Evolutionary conservation across 2,113 vertebrate species (phyloP), one percentile per base, ranked within the genome.

Genomic region (Prionailurus viverrinus): DNA sequence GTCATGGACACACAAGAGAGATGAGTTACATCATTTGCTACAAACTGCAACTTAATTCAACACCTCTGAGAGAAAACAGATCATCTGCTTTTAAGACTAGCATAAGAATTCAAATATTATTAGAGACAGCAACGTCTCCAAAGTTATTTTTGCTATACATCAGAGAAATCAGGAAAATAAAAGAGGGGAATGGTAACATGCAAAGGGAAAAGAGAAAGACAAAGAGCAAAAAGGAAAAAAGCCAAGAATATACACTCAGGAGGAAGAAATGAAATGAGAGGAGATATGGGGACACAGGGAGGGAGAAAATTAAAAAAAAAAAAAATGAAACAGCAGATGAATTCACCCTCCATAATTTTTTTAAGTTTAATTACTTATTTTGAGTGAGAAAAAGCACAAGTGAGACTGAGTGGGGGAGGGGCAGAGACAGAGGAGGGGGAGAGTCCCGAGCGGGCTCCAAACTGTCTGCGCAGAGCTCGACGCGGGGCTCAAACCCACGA

Each of bases 101-200:
- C 45, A 65, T 31, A 74, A 73, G 91, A 95, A 61, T 74, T 88
- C 6, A 86, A 84, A 89, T 91, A 36, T 61, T 41, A 80, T 51
- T 36, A 92, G 27, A 82, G 69, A 85, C 48, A 39, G 5, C 27
- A 96, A 80, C 9, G 31, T 86, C 71, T 48, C 61, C 33, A 78
- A 85, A 80, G 31, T 80, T 82, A 58, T 27, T 87, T 90, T 74
- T 92, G 69, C 41, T 92, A 31, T 4, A 69, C 8, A 2, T 11
- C 76, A 55, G 61, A 29, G 13, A 45, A 90, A 63, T 16, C 41
- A 51, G 27, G 29, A 14, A 39, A 69, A 76, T 31, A 31, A 58
- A 87, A 39, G 1, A 78, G 23, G 3, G 18, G 66, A n/a, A 73
- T 41, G 27, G 25, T 31, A n/a, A 66, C 31, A 76, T 7, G 45